A percentile compares a stretch with the other conserved stretches of the same genome.
Evolutionary conservation across 2,797 vertebrate species (phyloP).

Genomic region (Cuculus canorus): DNA sequence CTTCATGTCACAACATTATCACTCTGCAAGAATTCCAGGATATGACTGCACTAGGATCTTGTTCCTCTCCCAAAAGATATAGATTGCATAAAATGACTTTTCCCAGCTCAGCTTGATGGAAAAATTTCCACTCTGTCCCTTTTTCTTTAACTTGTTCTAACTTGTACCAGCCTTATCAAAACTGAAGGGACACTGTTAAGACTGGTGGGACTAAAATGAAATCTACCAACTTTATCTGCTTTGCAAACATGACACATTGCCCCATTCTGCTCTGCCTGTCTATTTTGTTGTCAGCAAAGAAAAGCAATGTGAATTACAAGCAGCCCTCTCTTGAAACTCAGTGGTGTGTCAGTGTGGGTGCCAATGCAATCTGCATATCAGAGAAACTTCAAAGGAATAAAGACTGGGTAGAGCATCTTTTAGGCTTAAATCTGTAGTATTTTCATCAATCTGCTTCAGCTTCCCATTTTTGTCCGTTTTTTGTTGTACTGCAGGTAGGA

Average conservation of each 20-base stretch:
- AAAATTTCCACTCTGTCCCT: not conserved
- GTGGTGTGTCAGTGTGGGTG: not conserved
- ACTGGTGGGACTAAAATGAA: conserved; percentile 11
- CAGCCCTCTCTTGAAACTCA: not conserved
- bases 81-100: not conserved
- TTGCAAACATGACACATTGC: not conserved
- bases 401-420: not conserved
- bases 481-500: not conserved
- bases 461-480: not conserved
- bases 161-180: conserved; percentile 39
- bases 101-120: not conserved
- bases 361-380: not conserved
- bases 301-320: not conserved
- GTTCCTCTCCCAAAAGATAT: not conserved
- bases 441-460: not conserved
- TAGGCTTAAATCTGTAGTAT: not conserved
- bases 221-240: not conserved
- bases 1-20: conserved; percentile 23
- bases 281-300: not conserved
- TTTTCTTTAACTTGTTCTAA: conserved; percentile 11
- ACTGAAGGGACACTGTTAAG: conserved; percentile 7
- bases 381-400: not conserved
- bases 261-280: not conserved
- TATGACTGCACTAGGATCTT: not conserved
- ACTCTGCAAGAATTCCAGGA: not conserved